These are phyloP conservation scores for Podarcis raffonei DNA, from an alignment of 2,113 vertebrate genomes.

Conservation along the genomic window DNA sequence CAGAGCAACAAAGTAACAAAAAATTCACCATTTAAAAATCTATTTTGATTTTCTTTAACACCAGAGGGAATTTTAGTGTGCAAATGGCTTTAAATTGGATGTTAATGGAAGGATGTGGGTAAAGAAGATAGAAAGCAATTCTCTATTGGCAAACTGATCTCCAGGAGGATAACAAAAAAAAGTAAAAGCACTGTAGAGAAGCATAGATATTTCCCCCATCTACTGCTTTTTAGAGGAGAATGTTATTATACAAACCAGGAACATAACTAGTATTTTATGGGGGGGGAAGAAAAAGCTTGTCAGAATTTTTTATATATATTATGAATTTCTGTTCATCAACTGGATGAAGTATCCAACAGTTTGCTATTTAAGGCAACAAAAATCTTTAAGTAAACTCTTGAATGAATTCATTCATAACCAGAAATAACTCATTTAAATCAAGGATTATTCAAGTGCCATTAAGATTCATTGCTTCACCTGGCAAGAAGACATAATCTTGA, in stretches of 20 bases:
- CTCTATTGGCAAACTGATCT: slow-evolving; percentile 54
- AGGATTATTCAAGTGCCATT: slow-evolving; percentile 40
- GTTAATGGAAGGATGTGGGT: slow-evolving; percentile 42
- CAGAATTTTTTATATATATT: neutral
- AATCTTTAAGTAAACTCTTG: slow-evolving; percentile 25
- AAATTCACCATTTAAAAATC: too few relatives aligned
- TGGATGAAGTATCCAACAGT: neutral
- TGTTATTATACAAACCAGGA: slow-evolving; percentile 7
- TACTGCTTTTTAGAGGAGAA: slow-evolving; percentile 42
- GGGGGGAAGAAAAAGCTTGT: too few relatives aligned
- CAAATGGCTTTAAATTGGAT: slow-evolving; percentile 59
- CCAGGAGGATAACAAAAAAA: slow-evolving; percentile 46
- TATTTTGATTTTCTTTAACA: too few relatives aligned
- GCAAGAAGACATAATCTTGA: slow-evolving; percentile 55
- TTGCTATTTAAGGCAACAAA: slow-evolving; percentile 21
- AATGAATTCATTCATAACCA: slow-evolving; percentile 49
- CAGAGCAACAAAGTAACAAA: too few relatives aligned
- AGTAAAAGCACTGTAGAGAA: slow-evolving; percentile 8
- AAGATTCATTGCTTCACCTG: slow-evolving; percentile 47
- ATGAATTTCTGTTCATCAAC: neutral
- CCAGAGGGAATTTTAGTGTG: slow-evolving; percentile 32
- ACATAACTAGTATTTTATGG: slow-evolving; percentile 17
- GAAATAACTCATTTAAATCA: slow-evolving; percentile 50
- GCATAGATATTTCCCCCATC: slow-evolving; percentile 30
- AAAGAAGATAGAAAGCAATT: slow-evolving; percentile 57